Evolutionary conservation across 2,113 vertebrate species (phyloP).

Genomic region (Polyodon spathula): DNA sequence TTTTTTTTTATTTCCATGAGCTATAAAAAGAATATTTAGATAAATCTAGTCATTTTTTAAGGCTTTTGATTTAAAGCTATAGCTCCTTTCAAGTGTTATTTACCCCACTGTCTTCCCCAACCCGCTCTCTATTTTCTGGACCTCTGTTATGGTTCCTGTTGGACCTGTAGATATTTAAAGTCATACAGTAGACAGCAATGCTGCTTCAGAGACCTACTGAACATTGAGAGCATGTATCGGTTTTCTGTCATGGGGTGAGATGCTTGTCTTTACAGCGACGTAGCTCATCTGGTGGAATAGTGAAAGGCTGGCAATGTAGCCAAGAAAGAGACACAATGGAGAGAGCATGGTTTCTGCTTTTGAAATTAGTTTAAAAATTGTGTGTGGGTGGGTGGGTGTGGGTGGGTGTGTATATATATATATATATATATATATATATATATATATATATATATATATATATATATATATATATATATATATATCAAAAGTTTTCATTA

Average conservation of each 20-base stretch:
- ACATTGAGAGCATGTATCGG: neutral
- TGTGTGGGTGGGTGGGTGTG: too few relatives aligned
- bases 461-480: too few relatives aligned
- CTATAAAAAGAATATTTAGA: slow-evolving; percentile 16
- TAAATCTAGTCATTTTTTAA: slow-evolving; percentile 38
- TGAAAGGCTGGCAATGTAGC: too few relatives aligned
- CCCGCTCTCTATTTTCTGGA: slow-evolving; percentile 37
- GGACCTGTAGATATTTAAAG: slow-evolving; percentile 47
- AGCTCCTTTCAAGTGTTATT: slow-evolving; percentile 39
- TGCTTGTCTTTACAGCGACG: neutral
- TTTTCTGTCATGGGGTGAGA: neutral
- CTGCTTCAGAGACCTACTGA: slow-evolving; percentile 24
- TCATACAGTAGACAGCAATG: slow-evolving; percentile 29
- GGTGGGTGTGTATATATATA: too few relatives aligned
- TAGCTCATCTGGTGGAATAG: too few relatives aligned
- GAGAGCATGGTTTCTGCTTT: too few relatives aligned
- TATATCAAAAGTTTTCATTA: too few relatives aligned
- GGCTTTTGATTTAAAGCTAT: slow-evolving; percentile 30
- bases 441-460: too few relatives aligned
- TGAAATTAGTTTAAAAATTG: too few relatives aligned
- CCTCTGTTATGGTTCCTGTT: slow-evolving; percentile 42
- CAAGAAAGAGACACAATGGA: too few relatives aligned
- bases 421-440: too few relatives aligned
- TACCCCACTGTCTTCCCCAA: slow-evolving; percentile 33
- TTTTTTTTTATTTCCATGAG: neutral